Evolutionary conservation across 2,888 invertebrate genomes (phyloP), one percentile per base, ranked within the genome.

Genomic region (Thereva unica): DNA sequence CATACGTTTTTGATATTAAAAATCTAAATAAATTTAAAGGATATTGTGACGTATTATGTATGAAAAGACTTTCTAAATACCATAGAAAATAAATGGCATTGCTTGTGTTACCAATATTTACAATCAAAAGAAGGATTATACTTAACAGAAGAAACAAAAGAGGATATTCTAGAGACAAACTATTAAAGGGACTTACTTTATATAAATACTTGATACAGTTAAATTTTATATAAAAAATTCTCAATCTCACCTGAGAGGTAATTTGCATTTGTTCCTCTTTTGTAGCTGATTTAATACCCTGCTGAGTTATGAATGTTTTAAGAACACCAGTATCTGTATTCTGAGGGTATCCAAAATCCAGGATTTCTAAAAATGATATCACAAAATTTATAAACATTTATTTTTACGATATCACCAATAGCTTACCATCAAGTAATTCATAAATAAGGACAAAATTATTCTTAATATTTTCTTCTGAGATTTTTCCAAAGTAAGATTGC

Each of bases 401-500:
- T 12, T 34, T 4, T 2, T 42, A 8, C 12, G 5, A n/a, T 8
- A 9, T 37, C 50, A 40, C 3, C 49, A 65, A 34, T 42, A 9
- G 50, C 82, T 83, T 82, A 95, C 95, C 96, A 84, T 99, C 99
- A 66, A 99, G 86, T 72, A 99, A 84, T 82, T 99, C 99, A 78
- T 99, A 99, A 75, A 99, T 99, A 35, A 99, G 87, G 12, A 99
- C 99, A 84, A 99, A 99, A 82, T 99, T 99, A 80, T 99, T 99
- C 83, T 99, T 99, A 77, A 99, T 98, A 79, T 99, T 99, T 80
- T 99, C 99, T 79, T 99, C 99, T 0, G 97, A 97, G 71, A 99
- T 95, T 84, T 99, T 99, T 67, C 98, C 99, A 79, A 99, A 99
- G 82, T 99, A 99, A 0, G 97, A 95, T 82, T 97, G 97, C 99